Base-by-base conservation (phyloP, 2,888 invertebrate genomes). In the Eristalis pertinax region DNA sequence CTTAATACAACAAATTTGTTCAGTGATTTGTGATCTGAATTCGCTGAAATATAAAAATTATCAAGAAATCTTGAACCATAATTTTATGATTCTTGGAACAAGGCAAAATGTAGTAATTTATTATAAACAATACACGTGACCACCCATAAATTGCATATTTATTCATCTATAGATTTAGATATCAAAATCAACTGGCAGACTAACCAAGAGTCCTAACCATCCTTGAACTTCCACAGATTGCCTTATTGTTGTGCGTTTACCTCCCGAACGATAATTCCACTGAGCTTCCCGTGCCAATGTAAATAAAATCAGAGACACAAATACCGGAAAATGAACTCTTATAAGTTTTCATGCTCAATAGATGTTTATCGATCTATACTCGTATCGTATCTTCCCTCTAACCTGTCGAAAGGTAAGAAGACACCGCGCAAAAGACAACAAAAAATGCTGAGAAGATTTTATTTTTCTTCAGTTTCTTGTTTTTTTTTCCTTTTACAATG, bases 271-370 rank as follows among this genome's bases (percentile, higher is more conserved):
- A 13, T 26, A 29, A 26, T 29, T 15, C 26, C 60, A 24, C 26
- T 7, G 60, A 60, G 4, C 24, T 15, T 60, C 60, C 24, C 4
- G 13, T 60, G 11, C 60, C 26, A 13, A 29, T 60, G 60, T 11
- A 60, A 60, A 60, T 60, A 60, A 60, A 60, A 60, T 60, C 24
- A 60, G 26, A 26, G 26, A 60, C 60, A 60, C 60, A 60, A 60
- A 60, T 60, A 60, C 26, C 60, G 60, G 60, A 60, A 60, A 60
- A 60, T 60, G 26, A 26, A 26, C 60, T 60, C 60, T 60, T 60
- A 60, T 15, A 60, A 60, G 26, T 60, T 60, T 60, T 60, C 60
- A 60, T 60, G 60, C 60, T 60, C 60, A 50, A 50, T 50, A 24
- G 60, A 60, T 60, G 26, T 60, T 60, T 60, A 29, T 60, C 60